Evolutionary conservation across 2,113 vertebrate genomes (phyloP).

Genomic region (Notiomystis cincta): DNA sequence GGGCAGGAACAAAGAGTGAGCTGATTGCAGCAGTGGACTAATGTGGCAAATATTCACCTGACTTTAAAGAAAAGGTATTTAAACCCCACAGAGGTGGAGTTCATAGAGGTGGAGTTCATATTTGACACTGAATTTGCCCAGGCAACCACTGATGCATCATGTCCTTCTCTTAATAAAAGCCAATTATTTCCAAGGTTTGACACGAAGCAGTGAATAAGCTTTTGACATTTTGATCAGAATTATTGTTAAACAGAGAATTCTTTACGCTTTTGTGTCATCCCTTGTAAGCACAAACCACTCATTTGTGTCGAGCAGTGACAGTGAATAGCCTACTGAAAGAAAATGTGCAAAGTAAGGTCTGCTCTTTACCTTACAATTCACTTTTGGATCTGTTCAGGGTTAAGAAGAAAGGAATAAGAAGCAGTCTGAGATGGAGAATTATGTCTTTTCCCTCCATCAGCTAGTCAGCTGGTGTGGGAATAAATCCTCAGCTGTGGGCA

Average conservation of each 20-base stretch:
- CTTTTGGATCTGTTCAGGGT: neutral
- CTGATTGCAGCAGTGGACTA: neutral
- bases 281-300: neutral
- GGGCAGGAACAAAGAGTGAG: neutral
- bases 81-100: neutral
- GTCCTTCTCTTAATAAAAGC: neutral
- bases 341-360: neutral
- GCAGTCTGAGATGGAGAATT: neutral
- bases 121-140: slow-evolving; percentile 1
- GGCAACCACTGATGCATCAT: neutral
- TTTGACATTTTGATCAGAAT: slow-evolving; percentile 30
- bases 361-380: neutral
- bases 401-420: neutral
- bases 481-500: neutral
- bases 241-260: neutral
- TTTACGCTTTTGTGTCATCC: neutral
- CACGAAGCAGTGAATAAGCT: neutral
- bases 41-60: neutral
- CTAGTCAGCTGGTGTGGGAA: neutral
- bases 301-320: neutral
- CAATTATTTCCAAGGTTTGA: slow-evolving; percentile 36
- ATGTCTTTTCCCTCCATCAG: neutral
- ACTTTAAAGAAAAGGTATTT: neutral
- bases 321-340: neutral
- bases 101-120: too few species aligned